Conservation (phyloP, 1,140 invertebrate genomes). For the Hirudo medicinalis region DNA sequence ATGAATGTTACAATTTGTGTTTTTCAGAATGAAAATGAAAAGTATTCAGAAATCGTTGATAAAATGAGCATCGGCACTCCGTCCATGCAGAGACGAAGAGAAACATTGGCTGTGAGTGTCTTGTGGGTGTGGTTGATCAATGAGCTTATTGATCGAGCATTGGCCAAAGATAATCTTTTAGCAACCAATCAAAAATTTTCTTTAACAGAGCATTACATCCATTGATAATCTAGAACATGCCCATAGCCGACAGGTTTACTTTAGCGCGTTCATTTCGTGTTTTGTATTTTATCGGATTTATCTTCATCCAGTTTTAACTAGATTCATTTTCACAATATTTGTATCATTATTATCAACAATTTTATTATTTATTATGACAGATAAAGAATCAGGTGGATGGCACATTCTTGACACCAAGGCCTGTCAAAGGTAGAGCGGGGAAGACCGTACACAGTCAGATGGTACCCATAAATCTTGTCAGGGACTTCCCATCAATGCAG, state of each 20-base stretch:
- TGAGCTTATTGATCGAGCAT: background rate
- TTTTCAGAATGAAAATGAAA: slow-evolving; percentile 10
- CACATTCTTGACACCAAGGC: background rate
- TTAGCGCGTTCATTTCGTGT: background rate
- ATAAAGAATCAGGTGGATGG: background rate
- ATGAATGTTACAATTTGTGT: background rate
- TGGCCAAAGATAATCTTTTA: background rate
- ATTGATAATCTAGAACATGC: background rate
- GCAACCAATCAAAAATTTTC: background rate
- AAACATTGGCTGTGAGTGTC: slow-evolving; percentile 14
- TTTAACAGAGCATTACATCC: slow-evolving; percentile 1
- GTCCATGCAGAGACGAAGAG: slow-evolving; percentile 12
- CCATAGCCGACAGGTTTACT: background rate
- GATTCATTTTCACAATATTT: background rate
- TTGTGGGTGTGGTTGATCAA: background rate
- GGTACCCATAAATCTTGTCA: background rate
- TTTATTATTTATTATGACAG: background rate
- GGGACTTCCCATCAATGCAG: slow-evolving; percentile 12
- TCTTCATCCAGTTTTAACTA: no score
- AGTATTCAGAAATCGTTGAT: slow-evolving; percentile 17
- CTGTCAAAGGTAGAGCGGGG: background rate
- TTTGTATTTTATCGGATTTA: background rate
- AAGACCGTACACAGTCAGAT: background rate
- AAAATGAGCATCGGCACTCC: slow-evolving; percentile 18
- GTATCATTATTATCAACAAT: background rate